These are phyloP conservation scores for Microplitis manilae DNA, from an alignment of 2,888 invertebrate genomes.

Conservation along the genomic window DNA sequence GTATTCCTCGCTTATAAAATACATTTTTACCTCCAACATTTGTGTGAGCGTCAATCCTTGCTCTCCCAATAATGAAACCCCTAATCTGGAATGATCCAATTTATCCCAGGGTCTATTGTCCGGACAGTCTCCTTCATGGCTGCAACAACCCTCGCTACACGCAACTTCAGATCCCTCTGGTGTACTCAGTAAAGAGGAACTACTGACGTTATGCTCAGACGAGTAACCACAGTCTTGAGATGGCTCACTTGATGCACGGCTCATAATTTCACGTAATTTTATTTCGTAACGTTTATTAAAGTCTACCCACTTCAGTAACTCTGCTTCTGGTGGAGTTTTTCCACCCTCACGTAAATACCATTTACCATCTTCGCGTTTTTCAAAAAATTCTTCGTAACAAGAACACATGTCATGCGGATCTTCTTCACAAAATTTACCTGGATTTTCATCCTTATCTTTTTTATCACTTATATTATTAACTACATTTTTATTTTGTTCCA, in stretches of 20 bases:
- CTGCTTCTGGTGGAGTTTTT: conserved; percentile 57
- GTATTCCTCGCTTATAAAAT: not conserved
- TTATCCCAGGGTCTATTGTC: conserved; percentile 55
- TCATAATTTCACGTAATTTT: conserved; percentile 67
- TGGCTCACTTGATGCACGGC: conserved; percentile 76
- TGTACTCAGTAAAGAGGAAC: conserved; percentile 86
- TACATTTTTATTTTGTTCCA: conserved; percentile 54
- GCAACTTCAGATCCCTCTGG: conserved; percentile 93
- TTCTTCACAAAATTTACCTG: conserved; percentile 34
- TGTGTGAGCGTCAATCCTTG: conserved; percentile 78
- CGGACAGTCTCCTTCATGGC: conserved; percentile 74
- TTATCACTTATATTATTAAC: conserved; percentile 44
- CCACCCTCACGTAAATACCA: conserved; percentile 55
- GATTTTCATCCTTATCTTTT: conserved; percentile 47
- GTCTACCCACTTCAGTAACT: conserved; percentile 66
- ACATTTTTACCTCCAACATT: conserved; percentile 81
- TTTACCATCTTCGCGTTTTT: conserved; percentile 53
- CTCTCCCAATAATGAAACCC: conserved; percentile 62
- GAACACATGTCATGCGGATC: conserved; percentile 17
- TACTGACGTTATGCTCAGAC: conserved; percentile 86
- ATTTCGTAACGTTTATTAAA: conserved; percentile 70
- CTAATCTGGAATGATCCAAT: conserved; percentile 61
- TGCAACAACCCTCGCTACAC: conserved; percentile 91
- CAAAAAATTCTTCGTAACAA: conserved; percentile 52
- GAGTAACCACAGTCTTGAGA: conserved; percentile 91